Evolutionary conservation across 2,113 vertebrate species (phyloP), one percentile per base, ranked within the genome.

Genomic region (Larimichthys crocea): DNA sequence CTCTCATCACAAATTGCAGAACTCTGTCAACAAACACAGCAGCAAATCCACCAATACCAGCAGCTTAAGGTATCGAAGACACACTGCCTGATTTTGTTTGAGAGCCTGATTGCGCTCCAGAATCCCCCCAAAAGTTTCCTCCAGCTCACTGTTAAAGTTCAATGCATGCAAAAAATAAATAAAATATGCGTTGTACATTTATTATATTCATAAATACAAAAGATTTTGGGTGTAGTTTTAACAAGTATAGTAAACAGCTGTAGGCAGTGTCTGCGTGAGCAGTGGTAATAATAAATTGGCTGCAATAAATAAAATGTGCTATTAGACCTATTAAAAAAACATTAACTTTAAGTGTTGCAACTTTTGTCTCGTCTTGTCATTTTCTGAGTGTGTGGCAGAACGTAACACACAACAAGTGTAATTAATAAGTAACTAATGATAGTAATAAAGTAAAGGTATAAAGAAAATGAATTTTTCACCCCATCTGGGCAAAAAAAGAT

Each of bases 1-100:
- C 10, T 52, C 0, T 4, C 55, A 60, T 84, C 44, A 46, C 31
- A 49, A 64, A 67, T 24, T 63, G 26, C 42, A 48, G 22, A 60
- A 56, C 15, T 65, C 69, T 81, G 83, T 76, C 53, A 85, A 78
- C 16, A 76, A 46, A 70, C 17, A 52, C 56, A 35, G 49, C 44
- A 74, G n/a, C 40, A 59, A 46, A 11, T 46, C 44, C 44, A 46
- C 44, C 10, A 46, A 61, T 48, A 6, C 35, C 72, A 40, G 49
- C 49, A 46, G 22, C 15, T 50, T 4, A 16, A 52, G 7, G 44
- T 76, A 76, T 76, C 52, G 66, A 31, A 29, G 17, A 52, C 46
- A 35, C 22, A n/a, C 59, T 49, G 14, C n/a, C 29, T 50, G 29
- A 19, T 74, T 24, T 64, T 61, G 40, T 26, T 70, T 71, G 2